Evolutionary conservation across 2,888 invertebrate genomes (phyloP).

Genomic region (Brachypterus glaber): DNA sequence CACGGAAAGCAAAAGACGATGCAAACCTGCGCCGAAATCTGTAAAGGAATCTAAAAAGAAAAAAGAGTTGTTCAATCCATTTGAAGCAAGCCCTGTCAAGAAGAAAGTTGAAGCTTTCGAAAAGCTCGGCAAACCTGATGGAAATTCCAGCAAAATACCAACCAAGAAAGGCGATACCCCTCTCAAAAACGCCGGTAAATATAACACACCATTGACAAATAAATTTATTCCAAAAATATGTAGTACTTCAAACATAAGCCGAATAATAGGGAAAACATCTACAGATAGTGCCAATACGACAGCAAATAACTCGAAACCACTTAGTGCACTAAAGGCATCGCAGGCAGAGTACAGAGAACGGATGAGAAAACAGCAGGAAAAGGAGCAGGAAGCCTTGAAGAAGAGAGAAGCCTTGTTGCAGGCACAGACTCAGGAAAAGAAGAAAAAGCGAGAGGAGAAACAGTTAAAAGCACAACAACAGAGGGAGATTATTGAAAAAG

Average conservation of each 20-base stretch:
- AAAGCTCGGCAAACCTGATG: slow-evolving; percentile 30
- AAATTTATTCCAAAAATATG: too few species aligned
- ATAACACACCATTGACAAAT: too few species aligned
- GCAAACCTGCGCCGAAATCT: slow-evolving; percentile 29
- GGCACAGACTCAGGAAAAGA: slow-evolving; percentile 49
- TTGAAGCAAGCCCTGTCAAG: slow-evolving; percentile 50
- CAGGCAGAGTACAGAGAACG: slow-evolving; percentile 29
- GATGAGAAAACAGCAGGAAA: slow-evolving; percentile 24
- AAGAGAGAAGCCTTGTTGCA: slow-evolving; percentile 53
- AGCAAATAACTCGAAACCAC: too few species aligned
- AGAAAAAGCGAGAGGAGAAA: slow-evolving; percentile 39
- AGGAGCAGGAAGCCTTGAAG: slow-evolving; percentile 31
- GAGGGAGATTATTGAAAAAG: slow-evolving; percentile 44
- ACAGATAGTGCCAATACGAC: too few species aligned
- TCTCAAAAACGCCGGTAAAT: slow-evolving; percentile 1
- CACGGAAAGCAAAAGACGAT: slow-evolving; percentile 1
- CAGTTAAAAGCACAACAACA: slow-evolving; percentile 40
- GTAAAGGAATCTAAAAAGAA: slow-evolving; percentile 12
- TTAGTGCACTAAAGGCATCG: slow-evolving; percentile 28
- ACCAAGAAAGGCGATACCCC: slow-evolving; percentile 20
- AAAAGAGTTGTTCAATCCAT: slow-evolving; percentile 45
- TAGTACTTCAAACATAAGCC: too few species aligned
- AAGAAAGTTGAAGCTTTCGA: slow-evolving; percentile 54
- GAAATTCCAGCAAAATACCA: slow-evolving; percentile 40
- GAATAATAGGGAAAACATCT: too few species aligned